A percentile compares a stretch with the other conserved stretches of the same genome.
Evolutionary conservation across 2,113 vertebrate species (phyloP).

Genomic region (Dipodomys merriami): DNA sequence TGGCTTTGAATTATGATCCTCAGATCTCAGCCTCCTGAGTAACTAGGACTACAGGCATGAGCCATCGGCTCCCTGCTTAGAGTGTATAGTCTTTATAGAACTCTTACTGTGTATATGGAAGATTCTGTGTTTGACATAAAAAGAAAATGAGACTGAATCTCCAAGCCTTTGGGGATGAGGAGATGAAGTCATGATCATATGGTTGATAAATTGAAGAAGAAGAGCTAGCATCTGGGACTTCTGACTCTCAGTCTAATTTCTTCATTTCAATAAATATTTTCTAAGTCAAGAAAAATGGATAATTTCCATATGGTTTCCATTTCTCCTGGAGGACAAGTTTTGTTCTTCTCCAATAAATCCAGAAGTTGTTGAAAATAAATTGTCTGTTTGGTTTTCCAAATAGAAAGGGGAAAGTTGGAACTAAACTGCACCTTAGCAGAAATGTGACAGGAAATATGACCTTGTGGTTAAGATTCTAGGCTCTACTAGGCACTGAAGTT

Average conservation of each 20-base stretch:
- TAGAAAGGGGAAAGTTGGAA: neutral
- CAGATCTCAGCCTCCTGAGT: too few relatives aligned
- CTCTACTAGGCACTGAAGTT: neutral
- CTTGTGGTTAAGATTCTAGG: neutral
- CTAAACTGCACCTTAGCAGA: neutral
- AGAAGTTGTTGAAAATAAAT: neutral
- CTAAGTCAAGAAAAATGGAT: constrained; percentile 33
- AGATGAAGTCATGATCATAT: neutral
- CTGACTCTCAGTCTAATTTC: neutral
- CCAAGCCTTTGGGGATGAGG: neutral
- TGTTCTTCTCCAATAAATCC: constrained; percentile 10
- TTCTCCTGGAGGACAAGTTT: neutral
- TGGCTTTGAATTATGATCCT: too few relatives aligned
- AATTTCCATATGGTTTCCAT: constrained; percentile 2
- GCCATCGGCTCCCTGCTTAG: too few relatives aligned
- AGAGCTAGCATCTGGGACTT: neutral
- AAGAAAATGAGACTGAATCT: neutral
- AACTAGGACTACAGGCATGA: too few relatives aligned
- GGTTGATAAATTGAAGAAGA: neutral
- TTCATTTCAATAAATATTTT: constrained; percentile 28
- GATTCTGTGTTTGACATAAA: neutral
- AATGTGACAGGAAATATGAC: neutral
- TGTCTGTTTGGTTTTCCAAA: neutral
- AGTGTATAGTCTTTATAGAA: neutral
- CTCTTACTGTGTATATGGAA: neutral